Conservation (phyloP, 2,113 vertebrate species). For the Cercopithecus mona region DNA sequence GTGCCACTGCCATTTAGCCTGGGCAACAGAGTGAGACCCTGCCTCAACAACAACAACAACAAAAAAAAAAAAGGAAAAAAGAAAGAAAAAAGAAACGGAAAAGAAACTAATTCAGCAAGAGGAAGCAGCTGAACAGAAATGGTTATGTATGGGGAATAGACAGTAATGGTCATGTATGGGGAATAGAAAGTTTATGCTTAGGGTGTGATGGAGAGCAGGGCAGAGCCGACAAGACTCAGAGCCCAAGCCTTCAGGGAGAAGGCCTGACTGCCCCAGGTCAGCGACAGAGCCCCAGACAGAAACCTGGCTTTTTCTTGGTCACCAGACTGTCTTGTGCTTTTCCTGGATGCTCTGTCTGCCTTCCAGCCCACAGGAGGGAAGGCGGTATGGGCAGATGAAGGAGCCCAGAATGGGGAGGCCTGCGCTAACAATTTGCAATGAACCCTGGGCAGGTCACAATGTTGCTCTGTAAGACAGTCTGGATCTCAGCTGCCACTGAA, state of each 20-base stretch:
- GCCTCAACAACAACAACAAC: too few species aligned
- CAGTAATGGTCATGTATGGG: too few species aligned
- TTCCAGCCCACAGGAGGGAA: neutral
- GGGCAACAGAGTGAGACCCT: too few species aligned
- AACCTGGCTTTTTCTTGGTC: neutral
- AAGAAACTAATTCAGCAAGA: neutral
- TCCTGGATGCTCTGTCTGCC: neutral
- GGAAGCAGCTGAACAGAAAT: neutral
- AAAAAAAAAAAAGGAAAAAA: too few species aligned
- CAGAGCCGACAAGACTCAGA: neutral
- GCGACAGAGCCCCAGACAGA: slow-evolving; percentile 18
- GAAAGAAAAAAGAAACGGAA: too few species aligned
- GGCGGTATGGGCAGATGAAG: neutral
- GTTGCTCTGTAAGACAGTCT: neutral
- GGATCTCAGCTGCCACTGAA: rapidly evolving
- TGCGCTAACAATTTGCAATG: rapidly evolving
- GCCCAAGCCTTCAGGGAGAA: neutral
- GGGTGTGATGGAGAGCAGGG: neutral
- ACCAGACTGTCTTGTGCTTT: slow-evolving; percentile 57
- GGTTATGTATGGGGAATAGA: rapidly evolving
- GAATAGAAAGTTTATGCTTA: too few species aligned
- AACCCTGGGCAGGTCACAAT: neutral
- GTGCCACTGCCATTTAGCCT: too few species aligned
- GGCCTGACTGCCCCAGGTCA: neutral
- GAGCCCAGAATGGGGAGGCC: neutral